Base-by-base conservation (phyloP, 2,797 vertebrate genomes). In the Oreochromis grahami region DNA sequence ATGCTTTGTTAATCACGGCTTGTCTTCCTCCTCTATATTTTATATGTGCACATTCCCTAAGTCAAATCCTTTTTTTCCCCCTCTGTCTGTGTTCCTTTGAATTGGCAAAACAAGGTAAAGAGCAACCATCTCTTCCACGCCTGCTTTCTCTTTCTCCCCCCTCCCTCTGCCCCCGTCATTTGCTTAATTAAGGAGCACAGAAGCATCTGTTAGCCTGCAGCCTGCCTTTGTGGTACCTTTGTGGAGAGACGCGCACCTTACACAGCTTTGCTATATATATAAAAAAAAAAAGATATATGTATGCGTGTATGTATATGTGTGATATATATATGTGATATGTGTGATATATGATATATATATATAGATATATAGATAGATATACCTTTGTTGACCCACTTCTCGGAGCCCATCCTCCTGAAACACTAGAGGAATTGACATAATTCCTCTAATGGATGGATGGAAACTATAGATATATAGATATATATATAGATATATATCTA, bases 191-290 rank as follows among this genome's bases (percentile, higher is more conserved):
- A 94, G 89, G 84, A 88, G 82, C 78, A 88, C 82, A 82, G 82
- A 74, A 92, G 91, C 96, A 95, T 96, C 94, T 95, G 94, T 95
- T 95, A 84, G 93, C 93, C 92, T 79, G 84, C 83, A 89, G 93
- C 87, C 85, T 89, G 91, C 87, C 91, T 88, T 85, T 77, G 88
- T 84, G 84, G 91, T 51, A 80, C 89, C 87, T 88, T 79, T 85
- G 70, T 89, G 81, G 77, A 45, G 21, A 90, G 77, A 86, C 63
- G 81, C 17, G 53, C 78, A 82, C 90, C 92, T 87, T 84, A 70
- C 87, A 70, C 84, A 76, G 86, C 84, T 86, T 74, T 74, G 83
- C 79, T 91, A n/a, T n/a, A n/a, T n/a, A n/a, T n/a, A n/a, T n/a
- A n/a, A n/a, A n/a, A n/a, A n/a, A n/a, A n/a, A n/a, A n/a, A n/a